Percentiles rank a stretch among this genome's conserved stretches.
These are phyloP conservation scores for Phymatocera aterrima DNA, from an alignment of 2,888 invertebrate genomes.

Conservation along the genomic window DNA sequence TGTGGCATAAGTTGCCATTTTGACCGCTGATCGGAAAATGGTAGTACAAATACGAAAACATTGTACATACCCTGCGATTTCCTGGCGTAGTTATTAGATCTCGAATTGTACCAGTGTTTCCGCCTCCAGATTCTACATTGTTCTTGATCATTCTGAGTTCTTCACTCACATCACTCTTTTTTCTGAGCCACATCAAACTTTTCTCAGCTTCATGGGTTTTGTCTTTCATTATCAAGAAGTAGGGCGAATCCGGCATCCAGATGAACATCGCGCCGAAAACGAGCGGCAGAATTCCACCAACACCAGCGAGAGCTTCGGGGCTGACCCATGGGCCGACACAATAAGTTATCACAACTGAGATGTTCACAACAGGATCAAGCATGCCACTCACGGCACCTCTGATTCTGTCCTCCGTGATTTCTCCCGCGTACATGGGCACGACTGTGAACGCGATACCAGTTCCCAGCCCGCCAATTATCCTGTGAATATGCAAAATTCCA, in stretches of 20 bases:
- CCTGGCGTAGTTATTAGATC: conserved; percentile 43
- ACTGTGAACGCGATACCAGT: conserved; percentile 48
- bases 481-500: not conserved
- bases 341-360: conserved; percentile 47
- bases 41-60: too few relatives aligned
- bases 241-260: conserved; percentile 57
- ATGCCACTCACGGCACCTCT: conserved; percentile 52
- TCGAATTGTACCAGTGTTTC: conserved; percentile 11
- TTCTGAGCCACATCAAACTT: conserved; percentile 48
- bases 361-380: not conserved
- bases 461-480: conserved; percentile 52
- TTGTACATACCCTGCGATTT: conserved; percentile 23
- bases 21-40: not conserved
- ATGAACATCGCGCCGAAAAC: conserved; percentile 36
- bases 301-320: conserved; percentile 21
- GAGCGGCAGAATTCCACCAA: conserved; percentile 24
- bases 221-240: conserved; percentile 48
- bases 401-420: conserved; percentile 52
- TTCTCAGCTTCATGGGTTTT: conserved; percentile 36
- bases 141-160: conserved; percentile 46
- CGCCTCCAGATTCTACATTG: not conserved
- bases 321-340: conserved; percentile 41
- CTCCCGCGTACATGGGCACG: conserved; percentile 54
- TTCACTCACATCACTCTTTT: conserved; percentile 10
- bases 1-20: not conserved